These are phyloP conservation scores for Anagyrus pseudococci DNA, from an alignment of 2,888 invertebrate species.

Conservation along the genomic window DNA sequence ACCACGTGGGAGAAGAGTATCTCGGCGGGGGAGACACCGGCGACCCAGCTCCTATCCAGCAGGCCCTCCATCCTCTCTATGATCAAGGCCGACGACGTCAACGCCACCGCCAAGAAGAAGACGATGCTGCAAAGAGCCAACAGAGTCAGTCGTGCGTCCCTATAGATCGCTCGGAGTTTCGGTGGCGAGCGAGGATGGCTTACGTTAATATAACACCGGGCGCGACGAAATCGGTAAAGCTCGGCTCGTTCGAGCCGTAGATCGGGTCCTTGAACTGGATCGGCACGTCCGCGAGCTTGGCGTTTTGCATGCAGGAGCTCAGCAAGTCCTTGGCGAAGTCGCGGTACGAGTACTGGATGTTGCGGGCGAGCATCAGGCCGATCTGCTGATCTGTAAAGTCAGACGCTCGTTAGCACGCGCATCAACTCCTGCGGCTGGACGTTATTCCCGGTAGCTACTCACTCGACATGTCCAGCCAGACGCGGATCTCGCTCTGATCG, in stretches of 20 bases:
- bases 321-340: conserved; percentile 80
- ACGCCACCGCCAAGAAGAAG: conserved; percentile 93
- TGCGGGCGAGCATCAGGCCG: conserved; percentile 85
- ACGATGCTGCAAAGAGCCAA: conserved; percentile 77
- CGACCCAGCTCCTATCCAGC: conserved; percentile 91
- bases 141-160: not conserved
- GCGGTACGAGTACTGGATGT: conserved; percentile 85
- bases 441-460: too few relatives aligned
- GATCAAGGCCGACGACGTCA: conserved; percentile 90
- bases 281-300: conserved; percentile 86
- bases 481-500: conserved; percentile 84
- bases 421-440: too few relatives aligned
- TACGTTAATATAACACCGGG: conserved; percentile 94
- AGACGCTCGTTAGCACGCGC: too few relatives aligned
- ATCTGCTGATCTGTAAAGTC: conserved; percentile 84
- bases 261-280: conserved; percentile 89
- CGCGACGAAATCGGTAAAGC: conserved; percentile 95
- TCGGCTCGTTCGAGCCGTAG: conserved; percentile 87
- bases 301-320: conserved; percentile 77
- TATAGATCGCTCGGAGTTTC: too few relatives aligned
- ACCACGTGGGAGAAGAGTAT: conserved; percentile 92
- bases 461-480: conserved; percentile 93
- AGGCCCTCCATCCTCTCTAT: conserved; percentile 92
- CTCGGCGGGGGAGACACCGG: conserved; percentile 90
- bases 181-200: too few relatives aligned